A percentile compares a stretch with the other conserved stretches of the same genome.
Evolutionary conservation across 2,113 vertebrate species (phyloP).

Genomic region (Pelodiscus sinensis): DNA sequence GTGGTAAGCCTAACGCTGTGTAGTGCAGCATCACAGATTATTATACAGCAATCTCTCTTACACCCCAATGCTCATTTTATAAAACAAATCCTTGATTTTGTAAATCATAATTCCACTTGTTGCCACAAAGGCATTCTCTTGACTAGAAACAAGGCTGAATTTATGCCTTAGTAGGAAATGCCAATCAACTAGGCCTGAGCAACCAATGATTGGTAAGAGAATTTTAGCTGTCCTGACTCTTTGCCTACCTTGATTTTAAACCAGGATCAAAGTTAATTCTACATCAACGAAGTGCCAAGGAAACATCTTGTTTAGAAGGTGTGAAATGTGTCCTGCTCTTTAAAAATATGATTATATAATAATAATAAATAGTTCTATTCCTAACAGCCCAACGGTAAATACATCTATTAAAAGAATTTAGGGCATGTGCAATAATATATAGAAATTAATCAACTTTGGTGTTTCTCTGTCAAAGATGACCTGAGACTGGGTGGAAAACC

Average conservation of each 20-base stretch:
- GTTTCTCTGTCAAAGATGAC: too few species aligned
- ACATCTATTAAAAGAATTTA: not conserved
- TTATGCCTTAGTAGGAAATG: not conserved
- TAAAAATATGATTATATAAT: not conserved
- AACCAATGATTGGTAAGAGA: not conserved
- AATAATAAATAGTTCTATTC: not conserved
- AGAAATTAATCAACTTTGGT: not conserved
- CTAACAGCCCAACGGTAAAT: not conserved
- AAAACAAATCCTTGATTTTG: not conserved
- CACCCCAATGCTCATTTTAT: not conserved
- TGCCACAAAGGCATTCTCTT: not conserved
- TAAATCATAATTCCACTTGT: rapidly evolving
- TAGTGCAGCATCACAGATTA: not conserved
- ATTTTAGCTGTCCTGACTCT: not conserved
- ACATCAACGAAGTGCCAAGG: not conserved
- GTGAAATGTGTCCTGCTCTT: not conserved
- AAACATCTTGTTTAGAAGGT: not conserved
- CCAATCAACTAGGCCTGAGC: not conserved
- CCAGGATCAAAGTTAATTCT: not conserved
- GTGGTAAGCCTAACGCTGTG: not conserved
- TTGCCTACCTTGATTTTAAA: not conserved
- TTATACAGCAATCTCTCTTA: not conserved
- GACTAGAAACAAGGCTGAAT: not conserved
- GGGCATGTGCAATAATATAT: not conserved
- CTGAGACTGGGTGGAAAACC: not conserved